Evolutionary conservation across 2,113 vertebrate species (phyloP).

Genomic region (Gallinago media): DNA sequence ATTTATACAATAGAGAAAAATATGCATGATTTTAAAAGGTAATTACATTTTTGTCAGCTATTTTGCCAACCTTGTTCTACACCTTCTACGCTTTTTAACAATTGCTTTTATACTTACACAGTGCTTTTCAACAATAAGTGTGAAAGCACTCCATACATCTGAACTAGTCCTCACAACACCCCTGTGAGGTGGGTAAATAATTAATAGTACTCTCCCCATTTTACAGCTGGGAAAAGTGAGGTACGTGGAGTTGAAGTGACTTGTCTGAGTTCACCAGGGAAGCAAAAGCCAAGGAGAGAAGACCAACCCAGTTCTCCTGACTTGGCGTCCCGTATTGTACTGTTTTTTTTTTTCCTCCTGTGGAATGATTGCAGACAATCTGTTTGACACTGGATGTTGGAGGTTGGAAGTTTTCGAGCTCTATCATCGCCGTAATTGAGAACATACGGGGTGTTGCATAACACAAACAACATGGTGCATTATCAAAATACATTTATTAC

Average conservation of each 20-base stretch:
- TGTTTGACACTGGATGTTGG: not conserved
- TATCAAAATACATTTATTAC: constrained; percentile 19
- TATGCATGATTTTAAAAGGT: not conserved
- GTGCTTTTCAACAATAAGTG: not conserved
- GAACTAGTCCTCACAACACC: constrained; percentile 23
- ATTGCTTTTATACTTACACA: constrained; percentile 3
- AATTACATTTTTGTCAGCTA: constrained; percentile 25
- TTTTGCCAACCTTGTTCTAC: not conserved
- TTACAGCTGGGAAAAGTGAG: constrained; percentile 1
- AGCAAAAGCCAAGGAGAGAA: not conserved
- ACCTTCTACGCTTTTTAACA: constrained; percentile 7
- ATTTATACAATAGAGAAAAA: constrained; percentile 29
- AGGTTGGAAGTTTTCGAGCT: constrained; percentile 8
- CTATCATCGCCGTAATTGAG: not conserved
- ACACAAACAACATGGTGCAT: constrained; percentile 16
- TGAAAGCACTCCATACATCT: constrained; percentile 16
- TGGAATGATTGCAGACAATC: constrained; percentile 1
- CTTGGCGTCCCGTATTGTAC: not conserved
- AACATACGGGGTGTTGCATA: not conserved
- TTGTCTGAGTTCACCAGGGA: not conserved
- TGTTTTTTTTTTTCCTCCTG: not conserved
- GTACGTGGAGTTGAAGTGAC: not conserved
- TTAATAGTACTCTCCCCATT: not conserved
- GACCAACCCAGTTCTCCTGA: not conserved
- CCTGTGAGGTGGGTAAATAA: constrained; percentile 40